Base-by-base conservation (phyloP, 2,888 invertebrate genomes). In the Fragum sueziense region DNA sequence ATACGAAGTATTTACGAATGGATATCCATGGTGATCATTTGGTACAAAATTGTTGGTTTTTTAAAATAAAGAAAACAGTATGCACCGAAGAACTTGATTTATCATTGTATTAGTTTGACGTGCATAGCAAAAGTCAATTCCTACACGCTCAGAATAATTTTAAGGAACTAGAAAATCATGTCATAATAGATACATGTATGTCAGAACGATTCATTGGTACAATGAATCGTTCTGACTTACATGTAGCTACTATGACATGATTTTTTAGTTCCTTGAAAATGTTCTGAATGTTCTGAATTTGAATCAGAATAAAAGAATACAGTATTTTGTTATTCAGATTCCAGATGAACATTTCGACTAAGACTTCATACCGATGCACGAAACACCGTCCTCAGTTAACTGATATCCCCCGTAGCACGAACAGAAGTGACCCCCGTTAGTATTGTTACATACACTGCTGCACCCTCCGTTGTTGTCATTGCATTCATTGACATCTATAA, bases 391-490 rank as follows among this genome's bases (percentile, higher is more conserved):
- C n/a, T 65, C 65, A 17, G 7, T 17, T 9, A 65, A 34, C 7
- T 20, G 9, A 41, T 83, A 87, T 11, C 86, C 86, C 22, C 27
- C 9, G 2, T n/a, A 14, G 85, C 91, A 91, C 37, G 59, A 20
- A 80, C 91, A 91, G 25, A 68, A 31, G 68, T 83, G 85, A 52
- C 86, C 80, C 6, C 89, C 90, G 29, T 74, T 96, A 6, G 96
- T 96, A 93, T 98, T 97, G 25, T 96, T 95, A 93, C 98, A 98
- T 68, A 94, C 94, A 90, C 98, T 97, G 29, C 96, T 95, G 93
- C 98, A 98, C 33, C 96, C 97, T 0, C 97, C 97, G 91, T 97
- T 98, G 90, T 96, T 82, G 6, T 68, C 79, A 2, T 69, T 65
- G 84, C 93, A 93, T 81, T 93, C 93, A 84, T 93, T 88, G 33